phyloP scores from a whole-genome alignment of 1,140 invertebrate genomes.

The Pseudobourletiella spinata region DNA sequence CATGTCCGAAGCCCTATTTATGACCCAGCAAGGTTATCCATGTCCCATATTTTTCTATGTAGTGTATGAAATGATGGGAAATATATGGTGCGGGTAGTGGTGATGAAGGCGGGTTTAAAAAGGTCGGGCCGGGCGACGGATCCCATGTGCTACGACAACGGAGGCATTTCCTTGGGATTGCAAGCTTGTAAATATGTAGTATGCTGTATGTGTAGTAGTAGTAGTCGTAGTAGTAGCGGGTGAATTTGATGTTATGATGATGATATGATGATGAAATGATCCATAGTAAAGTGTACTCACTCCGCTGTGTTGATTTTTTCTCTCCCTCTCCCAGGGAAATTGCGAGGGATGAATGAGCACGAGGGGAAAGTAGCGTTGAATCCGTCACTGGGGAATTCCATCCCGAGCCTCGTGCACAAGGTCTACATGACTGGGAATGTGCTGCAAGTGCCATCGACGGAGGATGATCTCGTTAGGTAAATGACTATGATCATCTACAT shows the following conservation, averaged over 20 bases:
- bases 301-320: no score
- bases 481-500: conserved; percentile 6
- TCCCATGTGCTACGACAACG: no score
- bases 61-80: neutral
- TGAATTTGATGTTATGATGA: no score
- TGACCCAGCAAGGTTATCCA: conserved; percentile 55
- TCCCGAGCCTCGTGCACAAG: conserved; percentile 40
- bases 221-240: no score
- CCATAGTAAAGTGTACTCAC: no score
- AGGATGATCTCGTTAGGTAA: conserved; percentile 29
- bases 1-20: conserved; percentile 66
- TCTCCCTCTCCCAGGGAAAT: conserved; percentile 51
- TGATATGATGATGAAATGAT: no score
- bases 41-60: neutral
- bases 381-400: conserved; percentile 2
- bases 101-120: no score
- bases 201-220: no score
- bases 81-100: conserved; percentile 9
- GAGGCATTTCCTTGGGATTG: no score
- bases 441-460: conserved; percentile 51
- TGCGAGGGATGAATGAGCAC: conserved; percentile 86
- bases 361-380: conserved; percentile 39
- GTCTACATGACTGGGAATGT: conserved; percentile 73
- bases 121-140: no score
- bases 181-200: no score